Conservation (phyloP, 2,888 invertebrate species). For the Drosophila subquinaria region DNA sequence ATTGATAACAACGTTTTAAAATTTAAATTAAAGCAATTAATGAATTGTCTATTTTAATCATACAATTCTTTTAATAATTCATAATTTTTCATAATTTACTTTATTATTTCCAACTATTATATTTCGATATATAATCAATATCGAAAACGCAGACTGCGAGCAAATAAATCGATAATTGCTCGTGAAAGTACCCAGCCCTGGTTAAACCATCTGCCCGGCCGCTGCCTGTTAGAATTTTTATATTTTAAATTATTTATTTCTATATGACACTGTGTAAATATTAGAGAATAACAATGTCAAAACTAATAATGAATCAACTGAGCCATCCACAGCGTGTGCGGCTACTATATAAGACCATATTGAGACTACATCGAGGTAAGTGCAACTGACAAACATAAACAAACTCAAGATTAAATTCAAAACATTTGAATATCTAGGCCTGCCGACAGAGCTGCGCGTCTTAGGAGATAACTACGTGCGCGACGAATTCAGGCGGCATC, state of each 20-base stretch:
- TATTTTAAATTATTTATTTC: slow-evolving; percentile 13
- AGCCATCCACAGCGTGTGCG: slow-evolving; percentile 89
- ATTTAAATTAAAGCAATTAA: no score
- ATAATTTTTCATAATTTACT: no score
- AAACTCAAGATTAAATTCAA: background rate
- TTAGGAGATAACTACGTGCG: slow-evolving; percentile 92
- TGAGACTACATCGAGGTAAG: slow-evolving; percentile 90
- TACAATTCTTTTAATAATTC: no score
- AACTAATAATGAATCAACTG: slow-evolving; percentile 72
- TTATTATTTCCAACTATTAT: no score
- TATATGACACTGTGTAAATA: slow-evolving; percentile 3
- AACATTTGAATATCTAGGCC: slow-evolving; percentile 79
- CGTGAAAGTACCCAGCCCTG: no score
- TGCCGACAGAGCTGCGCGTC: slow-evolving; percentile 90
- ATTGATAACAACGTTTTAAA: background rate
- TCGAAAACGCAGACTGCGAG: no score
- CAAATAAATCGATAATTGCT: no score
- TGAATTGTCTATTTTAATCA: no score
- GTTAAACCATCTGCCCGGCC: background rate
- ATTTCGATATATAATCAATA: no score
- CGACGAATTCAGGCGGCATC: slow-evolving; percentile 95
- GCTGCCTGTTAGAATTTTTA: slow-evolving; percentile 10
- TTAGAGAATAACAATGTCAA: slow-evolving; percentile 70
- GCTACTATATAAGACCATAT: slow-evolving; percentile 91
- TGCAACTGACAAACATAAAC: background rate